Base-by-base conservation (phyloP, 2,797 vertebrate species). In the Alectoris magna region DNA sequence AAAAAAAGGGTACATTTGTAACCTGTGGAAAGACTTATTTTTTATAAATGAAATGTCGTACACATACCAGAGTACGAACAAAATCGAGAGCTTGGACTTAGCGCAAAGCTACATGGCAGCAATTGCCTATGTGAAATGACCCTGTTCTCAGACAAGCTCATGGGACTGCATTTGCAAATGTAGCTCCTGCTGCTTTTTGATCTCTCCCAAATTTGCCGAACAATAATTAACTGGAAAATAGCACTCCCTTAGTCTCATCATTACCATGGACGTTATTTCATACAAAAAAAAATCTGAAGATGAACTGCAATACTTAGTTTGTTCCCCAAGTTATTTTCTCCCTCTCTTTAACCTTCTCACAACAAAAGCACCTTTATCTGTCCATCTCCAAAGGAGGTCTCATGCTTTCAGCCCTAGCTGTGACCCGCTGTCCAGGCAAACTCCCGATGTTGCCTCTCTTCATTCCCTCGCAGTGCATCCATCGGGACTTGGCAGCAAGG, bases 401-500 rank as follows among this genome's bases (percentile, higher is more conserved):
- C 19, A 27, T 6, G n/a, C 41, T n/a, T 17, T 24, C 83, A 71
- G 7, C 73, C 48, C 9, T 3, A 51, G 60, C 43, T 16, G 58
- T 3, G 8, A 34, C 48, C 53, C 2, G 2, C 8, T 56, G 43
- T 21, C 71, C 73, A 24, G 53, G 36, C 78, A 48, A 31, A 13
- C 15, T 31, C 60, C 38, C 93, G 77, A 88, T 79, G 69, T 72
- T 5, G 9, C 76, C 59, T 71, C 31, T 72, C 69, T 64, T 88
- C 64, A 19, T 49, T 78, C 87, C 88, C 71, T 68, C 63, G 10
- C 91, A 99, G 99, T 99, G 99, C 96, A 99, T 99, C 93, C 99
- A 99, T 46, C 98, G 99, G 11, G 99, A 99, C 93, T 70, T 99
- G 97, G 99, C 99, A 53, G 99, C 99, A 39, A 97, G 99, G 79